These are phyloP conservation scores for Sepiola atlantica DNA, from an alignment of 2,888 invertebrate genomes.

Conservation along the genomic window DNA sequence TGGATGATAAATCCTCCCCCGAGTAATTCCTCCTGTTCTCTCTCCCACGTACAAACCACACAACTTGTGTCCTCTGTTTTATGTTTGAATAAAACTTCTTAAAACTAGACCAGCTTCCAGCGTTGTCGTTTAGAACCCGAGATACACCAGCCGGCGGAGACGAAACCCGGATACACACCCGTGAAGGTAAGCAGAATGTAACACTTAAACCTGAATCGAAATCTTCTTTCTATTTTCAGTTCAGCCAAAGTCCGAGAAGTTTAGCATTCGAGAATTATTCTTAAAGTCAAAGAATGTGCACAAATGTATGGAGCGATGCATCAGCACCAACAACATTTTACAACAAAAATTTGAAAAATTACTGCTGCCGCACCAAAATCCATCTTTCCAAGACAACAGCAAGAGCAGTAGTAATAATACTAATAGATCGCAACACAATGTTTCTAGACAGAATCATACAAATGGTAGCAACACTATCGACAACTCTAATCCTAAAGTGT, in stretches of 20 bases:
- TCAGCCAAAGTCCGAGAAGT: background rate
- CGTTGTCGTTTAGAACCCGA: too few relatives aligned
- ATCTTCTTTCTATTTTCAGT: background rate
- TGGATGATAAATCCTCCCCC: too few relatives aligned
- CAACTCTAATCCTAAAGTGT: conserved; percentile 34
- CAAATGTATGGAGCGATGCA: conserved; percentile 61
- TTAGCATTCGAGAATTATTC: conserved; percentile 56
- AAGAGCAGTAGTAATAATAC: conserved; percentile 51
- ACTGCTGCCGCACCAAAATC: conserved; percentile 50
- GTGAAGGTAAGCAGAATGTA: too few relatives aligned
- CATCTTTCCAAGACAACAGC: conserved; percentile 40
- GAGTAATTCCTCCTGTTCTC: too few relatives aligned
- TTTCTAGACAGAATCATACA: background rate
- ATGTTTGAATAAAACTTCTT: too few relatives aligned
- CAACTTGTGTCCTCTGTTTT: too few relatives aligned
- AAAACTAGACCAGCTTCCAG: too few relatives aligned
- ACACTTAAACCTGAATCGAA: background rate
- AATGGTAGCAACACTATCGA: background rate
- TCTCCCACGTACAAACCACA: too few relatives aligned
- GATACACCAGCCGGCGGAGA: too few relatives aligned
- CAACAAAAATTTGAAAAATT: conserved; percentile 59
- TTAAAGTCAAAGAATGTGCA: conserved; percentile 61
- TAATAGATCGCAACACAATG: conserved; percentile 50
- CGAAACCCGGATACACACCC: too few relatives aligned
- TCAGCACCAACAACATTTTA: conserved; percentile 61